These are phyloP conservation scores for Amitus sp. DNA, from an alignment of 2,888 invertebrate genomes.

Conservation along the genomic window DNA sequence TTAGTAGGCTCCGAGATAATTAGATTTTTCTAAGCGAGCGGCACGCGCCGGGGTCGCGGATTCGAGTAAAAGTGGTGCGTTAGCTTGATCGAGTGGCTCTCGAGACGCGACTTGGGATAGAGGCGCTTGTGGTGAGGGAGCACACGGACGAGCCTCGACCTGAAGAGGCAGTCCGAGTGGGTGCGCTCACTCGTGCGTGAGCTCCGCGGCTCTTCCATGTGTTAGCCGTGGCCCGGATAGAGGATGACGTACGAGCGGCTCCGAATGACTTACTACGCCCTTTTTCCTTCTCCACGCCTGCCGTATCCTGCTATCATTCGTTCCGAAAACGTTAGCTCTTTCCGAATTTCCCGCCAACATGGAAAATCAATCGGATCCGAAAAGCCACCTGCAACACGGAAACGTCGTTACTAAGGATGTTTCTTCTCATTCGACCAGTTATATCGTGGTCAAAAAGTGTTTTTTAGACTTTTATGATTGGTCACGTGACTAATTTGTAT, in stretches of 20 bases:
- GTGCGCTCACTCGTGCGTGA: constrained; percentile 50
- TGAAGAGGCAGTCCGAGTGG: constrained; percentile 59
- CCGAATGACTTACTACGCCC: constrained; percentile 64
- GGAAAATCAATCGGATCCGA: too few relatives aligned
- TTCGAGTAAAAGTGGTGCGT: constrained; percentile 28
- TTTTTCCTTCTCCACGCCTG: constrained; percentile 62
- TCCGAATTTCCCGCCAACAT: background rate
- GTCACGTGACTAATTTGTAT: too few relatives aligned
- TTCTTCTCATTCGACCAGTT: too few relatives aligned
- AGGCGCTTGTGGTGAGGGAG: constrained; percentile 22
- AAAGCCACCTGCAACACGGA: too few relatives aligned
- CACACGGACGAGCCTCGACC: constrained; percentile 48
- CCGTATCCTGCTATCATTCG: constrained; percentile 54
- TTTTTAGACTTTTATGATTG: too few relatives aligned
- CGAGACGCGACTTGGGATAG: constrained; percentile 36
- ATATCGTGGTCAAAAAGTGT: too few relatives aligned
- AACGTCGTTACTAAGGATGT: too few relatives aligned
- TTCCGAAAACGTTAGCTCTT: constrained; percentile 54
- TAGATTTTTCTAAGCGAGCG: background rate
- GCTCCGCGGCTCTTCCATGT: constrained; percentile 51
- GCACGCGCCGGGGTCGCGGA: constrained; percentile 48
- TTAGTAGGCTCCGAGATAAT: too few relatives aligned
- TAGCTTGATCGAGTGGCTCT: constrained; percentile 51
- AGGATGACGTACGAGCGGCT: constrained; percentile 62
- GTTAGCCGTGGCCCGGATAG: constrained; percentile 61